Evolutionary conservation across 1,140 invertebrate species (phyloP).

Genomic region (Nylanderia fulva): DNA sequence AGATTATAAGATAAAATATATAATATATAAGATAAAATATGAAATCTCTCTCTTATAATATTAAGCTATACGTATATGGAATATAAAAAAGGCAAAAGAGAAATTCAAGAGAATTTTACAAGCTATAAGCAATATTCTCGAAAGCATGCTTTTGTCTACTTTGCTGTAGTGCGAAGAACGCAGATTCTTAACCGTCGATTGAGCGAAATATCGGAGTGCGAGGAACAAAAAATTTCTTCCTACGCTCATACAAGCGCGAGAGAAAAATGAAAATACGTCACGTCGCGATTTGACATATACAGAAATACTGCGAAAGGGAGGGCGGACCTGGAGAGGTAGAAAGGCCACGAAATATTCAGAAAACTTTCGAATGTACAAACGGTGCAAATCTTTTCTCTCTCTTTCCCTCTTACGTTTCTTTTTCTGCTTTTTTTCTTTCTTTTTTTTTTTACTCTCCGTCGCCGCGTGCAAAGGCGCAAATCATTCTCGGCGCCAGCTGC

Average conservation of each 20-base stretch:
- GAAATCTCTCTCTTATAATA: too few relatives aligned
- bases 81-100: too few relatives aligned
- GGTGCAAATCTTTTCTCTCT: conserved; percentile 56
- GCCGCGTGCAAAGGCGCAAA: conserved; percentile 52
- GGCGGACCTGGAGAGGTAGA: too few relatives aligned
- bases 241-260: conserved; percentile 1
- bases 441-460: conserved; percentile 27
- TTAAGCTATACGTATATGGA: too few relatives aligned
- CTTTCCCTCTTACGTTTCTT: not conserved
- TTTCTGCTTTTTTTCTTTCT: too few relatives aligned
- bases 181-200: conserved; percentile 45
- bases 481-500: conserved; percentile 65
- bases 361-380: conserved; percentile 34
- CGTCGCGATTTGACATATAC: conserved; percentile 42
- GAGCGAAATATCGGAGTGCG: conserved; percentile 7
- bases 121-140: not conserved
- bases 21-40: too few relatives aligned
- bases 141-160: not conserved
- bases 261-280: conserved; percentile 68
- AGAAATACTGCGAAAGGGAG: not conserved
- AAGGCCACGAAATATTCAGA: conserved; percentile 53
- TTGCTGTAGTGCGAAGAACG: not conserved
- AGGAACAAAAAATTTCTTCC: conserved; percentile 28
- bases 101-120: not conserved
- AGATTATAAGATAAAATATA: too few relatives aligned